Conservation (phyloP, 2,888 invertebrate genomes). For the Synergus itoensis region DNA sequence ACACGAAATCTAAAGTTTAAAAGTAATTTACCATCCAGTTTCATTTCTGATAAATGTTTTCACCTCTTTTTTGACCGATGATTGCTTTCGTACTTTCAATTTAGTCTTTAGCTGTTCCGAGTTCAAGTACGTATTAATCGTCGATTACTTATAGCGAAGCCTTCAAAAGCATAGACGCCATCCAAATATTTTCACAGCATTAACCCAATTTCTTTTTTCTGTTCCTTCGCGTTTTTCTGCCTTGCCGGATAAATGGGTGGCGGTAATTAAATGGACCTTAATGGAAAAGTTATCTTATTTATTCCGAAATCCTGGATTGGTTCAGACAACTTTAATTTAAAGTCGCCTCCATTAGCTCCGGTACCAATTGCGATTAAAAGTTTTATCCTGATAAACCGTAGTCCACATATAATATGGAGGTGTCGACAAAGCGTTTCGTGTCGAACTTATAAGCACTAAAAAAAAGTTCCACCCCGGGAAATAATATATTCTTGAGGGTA, state of each 20-base stretch:
- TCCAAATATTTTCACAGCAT: constrained; percentile 21
- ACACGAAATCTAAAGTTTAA: no score
- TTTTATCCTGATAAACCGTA: neutral
- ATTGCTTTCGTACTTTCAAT: no score
- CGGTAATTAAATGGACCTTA: constrained; percentile 60
- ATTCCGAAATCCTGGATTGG: constrained; percentile 46
- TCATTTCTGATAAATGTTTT: no score
- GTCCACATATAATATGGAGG: neutral
- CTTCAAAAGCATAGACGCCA: constrained; percentile 27
- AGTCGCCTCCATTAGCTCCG: neutral
- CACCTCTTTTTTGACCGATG: no score
- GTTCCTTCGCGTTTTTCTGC: neutral
- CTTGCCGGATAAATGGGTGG: constrained; percentile 20
- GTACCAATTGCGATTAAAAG: neutral
- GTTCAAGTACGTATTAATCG: constrained; percentile 35
- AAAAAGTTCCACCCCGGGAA: neutral
- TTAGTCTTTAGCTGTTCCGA: constrained; percentile 16
- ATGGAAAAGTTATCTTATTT: constrained; percentile 58
- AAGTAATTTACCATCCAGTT: no score
- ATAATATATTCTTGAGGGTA: constrained; percentile 1
- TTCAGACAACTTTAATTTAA: constrained; percentile 18
- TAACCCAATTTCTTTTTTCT: constrained; percentile 31
- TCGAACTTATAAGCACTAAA: no score
- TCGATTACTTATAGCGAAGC: constrained; percentile 34
- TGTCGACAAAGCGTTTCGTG: neutral